Base-by-base conservation (phyloP, 2,888 invertebrate genomes). In the Muscina levida region DNA sequence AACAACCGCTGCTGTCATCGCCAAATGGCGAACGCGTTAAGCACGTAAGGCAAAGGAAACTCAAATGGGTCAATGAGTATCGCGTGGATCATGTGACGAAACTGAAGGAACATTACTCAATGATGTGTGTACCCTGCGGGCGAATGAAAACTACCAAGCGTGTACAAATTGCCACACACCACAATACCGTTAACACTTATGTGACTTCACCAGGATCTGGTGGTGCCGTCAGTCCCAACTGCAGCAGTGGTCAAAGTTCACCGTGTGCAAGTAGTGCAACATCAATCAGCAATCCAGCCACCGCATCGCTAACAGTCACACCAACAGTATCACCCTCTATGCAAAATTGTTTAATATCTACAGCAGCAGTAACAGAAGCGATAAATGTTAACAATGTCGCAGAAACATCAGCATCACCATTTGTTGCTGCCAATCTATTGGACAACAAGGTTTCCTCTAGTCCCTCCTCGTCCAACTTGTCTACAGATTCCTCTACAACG, bases 111-210 rank as follows among this genome's bases (percentile, higher is more conserved):
- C 91, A 91, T 82, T 86, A 87, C 70, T 86, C 88, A 48, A 93
- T 93, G 88, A 91, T 95, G 37, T 95, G 95, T 90, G 93, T 89
- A 73, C 90, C 89, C 19, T 90, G 90, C 83, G 89, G 89, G 8
- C 87, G 88, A 31, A 74, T 85, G 44, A 89, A 88, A 83, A 84
- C 87, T 44, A 77, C 84, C 53, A 85, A 86, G 74, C 86, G 87
- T 51, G 79, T 80, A 15, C 84, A 84, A 76, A 75, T 79, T 6
- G 76, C 78, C 31, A 72, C 73, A 13, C 73, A 73, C 71, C 68
- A 77, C 37, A 74, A 71, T 65, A 79, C 48, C 31, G 48, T 59
- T 1, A 78, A 31, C 51, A 53, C 65, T 15, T 59, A 71, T 39
- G 1, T 62, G 39, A 57, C 56, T 56, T 74, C 77, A n/a, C 77